These are phyloP conservation scores for Oreochromis mossambicus DNA, from an alignment of 2,797 vertebrate genomes.

Conservation along the genomic window DNA sequence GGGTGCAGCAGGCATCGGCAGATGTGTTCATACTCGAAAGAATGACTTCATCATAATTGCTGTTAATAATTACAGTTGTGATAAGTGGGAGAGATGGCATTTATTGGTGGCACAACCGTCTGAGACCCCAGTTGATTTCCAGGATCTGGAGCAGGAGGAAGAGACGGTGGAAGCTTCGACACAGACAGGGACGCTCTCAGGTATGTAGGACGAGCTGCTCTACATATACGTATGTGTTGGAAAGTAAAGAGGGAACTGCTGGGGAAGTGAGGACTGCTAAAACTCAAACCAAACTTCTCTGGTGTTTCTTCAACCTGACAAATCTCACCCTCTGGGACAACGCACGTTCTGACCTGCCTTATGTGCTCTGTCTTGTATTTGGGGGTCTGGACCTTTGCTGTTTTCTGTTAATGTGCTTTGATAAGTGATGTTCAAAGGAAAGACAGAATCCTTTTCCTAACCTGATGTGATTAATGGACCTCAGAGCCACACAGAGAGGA, in stretches of 20 bases:
- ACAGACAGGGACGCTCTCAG: not conserved
- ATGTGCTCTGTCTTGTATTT: not conserved
- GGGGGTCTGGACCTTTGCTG: constrained; percentile 55
- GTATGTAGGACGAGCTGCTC: constrained; percentile 22
- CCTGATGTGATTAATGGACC: constrained; percentile 43
- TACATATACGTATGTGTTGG: not conserved
- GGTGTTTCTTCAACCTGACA: not conserved
- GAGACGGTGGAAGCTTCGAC: not conserved
- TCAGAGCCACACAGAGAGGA: constrained; percentile 41
- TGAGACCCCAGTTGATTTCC: constrained; percentile 32
- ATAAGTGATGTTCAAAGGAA: constrained; percentile 55
- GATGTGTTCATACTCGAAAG: constrained; percentile 70
- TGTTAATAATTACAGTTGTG: constrained; percentile 93
- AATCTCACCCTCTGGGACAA: not conserved
- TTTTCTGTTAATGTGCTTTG: constrained; percentile 37
- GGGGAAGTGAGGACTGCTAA: not conserved
- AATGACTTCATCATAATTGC: constrained; percentile 69
- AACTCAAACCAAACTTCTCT: not conserved
- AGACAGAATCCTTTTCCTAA: constrained; percentile 24
- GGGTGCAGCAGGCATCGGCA: constrained; percentile 79
- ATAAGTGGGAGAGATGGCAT: constrained; percentile 56
- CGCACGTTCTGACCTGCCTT: constrained; percentile 17
- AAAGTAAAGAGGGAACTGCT: not conserved
- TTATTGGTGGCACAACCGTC: constrained; percentile 53
- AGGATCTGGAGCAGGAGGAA: not conserved